Evolutionary conservation across 2,113 vertebrate species (phyloP), one percentile per base, ranked within the genome.

Genomic region (Accipiter cooperii): DNA sequence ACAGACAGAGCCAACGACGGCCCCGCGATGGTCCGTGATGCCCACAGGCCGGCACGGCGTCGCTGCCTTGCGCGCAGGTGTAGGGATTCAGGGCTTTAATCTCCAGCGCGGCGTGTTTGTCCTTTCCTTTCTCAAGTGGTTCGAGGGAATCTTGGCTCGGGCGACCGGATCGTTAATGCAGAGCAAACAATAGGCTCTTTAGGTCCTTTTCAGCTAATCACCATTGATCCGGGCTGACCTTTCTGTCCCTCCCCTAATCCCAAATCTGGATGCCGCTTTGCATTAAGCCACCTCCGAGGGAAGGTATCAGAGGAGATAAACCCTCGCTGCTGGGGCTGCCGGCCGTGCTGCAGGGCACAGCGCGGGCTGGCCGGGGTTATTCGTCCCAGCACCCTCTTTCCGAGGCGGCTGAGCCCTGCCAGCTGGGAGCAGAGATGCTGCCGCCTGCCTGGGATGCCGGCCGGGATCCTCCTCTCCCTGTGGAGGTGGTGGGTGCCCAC

Each of bases 161-260:
- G 68, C 10, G 3, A 86, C 8, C 5, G 24, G 61, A 47, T 77
- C 12, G 2, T 77, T 95, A 83, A 64, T 26, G 92, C 94, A 86
- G 68, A 96, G 68, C 86, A 97, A 97, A 97, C 93, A 96, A 33
- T 0, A 2, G 77, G 85, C 81, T 87, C 91, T 83, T 81, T 12
- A 75, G 92, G 90, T 96, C 90, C 86, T 93, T 93, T 40, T 63
- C 80, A 81, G 89, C 84, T 96, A 93, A 98, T 97, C 91, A 17
- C 71, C 95, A 87, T 82, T 89, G 97, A 97, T 96, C 95, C 44
- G 0, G 21, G 51, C 88, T 96, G 97, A 95, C 96, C 96, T 97
- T 94, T 75, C 94, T 21, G 38, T 81, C 94, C 89, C 86, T 87
- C 66, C 74, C 47, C 55, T 95, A 87, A 92, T 96, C 89, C 84